Percentiles rank a stretch among this genome's conserved stretches.
phyloP scores from a whole-genome alignment of 1,140 invertebrate genomes.

The Wiebesia pumilae region DNA sequence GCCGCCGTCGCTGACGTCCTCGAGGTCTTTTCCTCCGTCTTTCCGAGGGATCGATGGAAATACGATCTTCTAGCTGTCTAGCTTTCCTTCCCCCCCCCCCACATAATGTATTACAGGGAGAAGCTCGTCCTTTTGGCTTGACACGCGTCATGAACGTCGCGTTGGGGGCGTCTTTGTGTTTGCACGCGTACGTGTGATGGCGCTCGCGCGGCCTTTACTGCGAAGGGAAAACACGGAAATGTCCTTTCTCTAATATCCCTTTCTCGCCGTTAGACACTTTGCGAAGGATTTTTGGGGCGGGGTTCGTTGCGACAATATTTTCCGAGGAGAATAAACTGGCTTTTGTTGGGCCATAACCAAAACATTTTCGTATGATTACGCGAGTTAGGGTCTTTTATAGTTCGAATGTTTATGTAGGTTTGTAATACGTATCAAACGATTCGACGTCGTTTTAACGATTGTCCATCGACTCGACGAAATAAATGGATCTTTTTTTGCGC shows the following conservation, averaged over 20 bases:
- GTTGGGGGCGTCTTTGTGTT: background rate
- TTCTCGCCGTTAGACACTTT: background rate
- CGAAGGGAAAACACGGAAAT: constrained; percentile 50
- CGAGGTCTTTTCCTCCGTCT: constrained; percentile 23
- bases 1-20: constrained; percentile 15
- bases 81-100: background rate
- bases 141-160: constrained; percentile 30
- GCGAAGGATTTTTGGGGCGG: constrained; percentile 22
- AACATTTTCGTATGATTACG: constrained; percentile 49
- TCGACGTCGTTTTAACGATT: constrained; percentile 6
- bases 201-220: background rate
- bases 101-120: constrained; percentile 31
- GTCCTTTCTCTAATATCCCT: constrained; percentile 48
- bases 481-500: background rate
- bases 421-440: constrained; percentile 43
- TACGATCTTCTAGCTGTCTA: constrained; percentile 39
- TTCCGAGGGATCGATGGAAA: constrained; percentile 47
- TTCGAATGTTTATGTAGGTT: constrained; percentile 32
- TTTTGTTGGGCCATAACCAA: constrained; percentile 22
- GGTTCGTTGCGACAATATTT: constrained; percentile 31
- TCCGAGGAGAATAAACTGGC: background rate
- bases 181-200: background rate
- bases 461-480: background rate
- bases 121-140: constrained; percentile 37
- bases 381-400: constrained; percentile 1